These are phyloP conservation scores for Sebastes umbrosus DNA, from an alignment of 2,797 vertebrate genomes.

Conservation along the genomic window DNA sequence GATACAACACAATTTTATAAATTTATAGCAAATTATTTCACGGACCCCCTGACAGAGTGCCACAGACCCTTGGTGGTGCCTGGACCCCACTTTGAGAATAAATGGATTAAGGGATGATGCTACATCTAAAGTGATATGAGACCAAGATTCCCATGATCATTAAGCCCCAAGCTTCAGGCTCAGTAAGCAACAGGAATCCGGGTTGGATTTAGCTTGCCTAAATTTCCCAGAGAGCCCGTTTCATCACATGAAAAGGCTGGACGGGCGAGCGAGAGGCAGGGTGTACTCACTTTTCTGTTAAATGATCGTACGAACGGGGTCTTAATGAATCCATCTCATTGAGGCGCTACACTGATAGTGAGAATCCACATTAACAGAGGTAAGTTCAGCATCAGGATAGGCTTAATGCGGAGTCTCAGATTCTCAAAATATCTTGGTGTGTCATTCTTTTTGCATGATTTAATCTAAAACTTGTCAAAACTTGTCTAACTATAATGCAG, in stretches of 20 bases:
- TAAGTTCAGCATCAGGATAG: slow-evolving; percentile 36
- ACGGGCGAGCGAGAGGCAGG: slow-evolving; percentile 1
- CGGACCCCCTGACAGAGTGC: no score
- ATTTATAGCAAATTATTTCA: no score
- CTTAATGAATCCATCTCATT: slow-evolving; percentile 43
- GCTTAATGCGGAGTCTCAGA: background rate
- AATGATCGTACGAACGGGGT: slow-evolving; percentile 22
- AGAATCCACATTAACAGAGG: slow-evolving; percentile 35
- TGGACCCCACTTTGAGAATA: no score
- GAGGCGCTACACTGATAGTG: background rate
- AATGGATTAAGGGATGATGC: background rate
- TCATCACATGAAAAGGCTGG: slow-evolving; percentile 18
- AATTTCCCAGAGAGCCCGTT: background rate
- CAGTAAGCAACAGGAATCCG: slow-evolving; percentile 59
- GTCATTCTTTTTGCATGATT: background rate
- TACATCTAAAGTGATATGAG: background rate
- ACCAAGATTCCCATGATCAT: slow-evolving; percentile 37
- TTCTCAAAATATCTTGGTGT: background rate
- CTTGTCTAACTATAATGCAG: background rate
- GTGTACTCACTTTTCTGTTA: slow-evolving; percentile 34
- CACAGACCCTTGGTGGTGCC: no score
- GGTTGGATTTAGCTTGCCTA: slow-evolving; percentile 38
- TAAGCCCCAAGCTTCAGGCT: slow-evolving; percentile 33
- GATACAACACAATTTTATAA: no score
- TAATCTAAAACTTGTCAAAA: background rate